A percentile compares a stretch with the other conserved stretches of the same genome.
These are phyloP conservation scores for Coryphaenoides rupestris DNA, from an alignment of 2,113 vertebrate species.

Conservation along the genomic window DNA sequence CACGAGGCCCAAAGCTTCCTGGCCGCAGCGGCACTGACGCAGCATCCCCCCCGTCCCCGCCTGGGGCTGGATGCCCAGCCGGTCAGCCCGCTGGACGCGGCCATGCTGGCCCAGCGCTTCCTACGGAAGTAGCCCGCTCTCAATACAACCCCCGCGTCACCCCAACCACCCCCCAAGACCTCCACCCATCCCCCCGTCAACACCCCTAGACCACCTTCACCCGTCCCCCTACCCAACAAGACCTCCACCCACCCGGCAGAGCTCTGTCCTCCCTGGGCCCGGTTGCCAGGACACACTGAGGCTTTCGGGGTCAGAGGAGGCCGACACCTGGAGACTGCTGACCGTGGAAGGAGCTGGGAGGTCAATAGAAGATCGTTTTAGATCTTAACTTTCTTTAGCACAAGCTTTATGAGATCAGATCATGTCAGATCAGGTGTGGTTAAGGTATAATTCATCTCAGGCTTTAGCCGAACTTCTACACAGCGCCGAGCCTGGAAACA, in stretches of 20 bases:
- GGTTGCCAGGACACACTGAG: slow-evolving; percentile 75
- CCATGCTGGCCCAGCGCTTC: slow-evolving; percentile 93
- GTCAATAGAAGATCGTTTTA: background rate
- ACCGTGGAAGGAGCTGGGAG: slow-evolving; percentile 76
- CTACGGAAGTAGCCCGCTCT: slow-evolving; percentile 81
- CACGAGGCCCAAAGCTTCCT: slow-evolving; percentile 93
- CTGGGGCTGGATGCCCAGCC: slow-evolving; percentile 94
- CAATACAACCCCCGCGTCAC: too few relatives aligned
- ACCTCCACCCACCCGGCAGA: slow-evolving; percentile 62
- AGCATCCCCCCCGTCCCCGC: slow-evolving; percentile 87
- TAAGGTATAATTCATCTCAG: too few relatives aligned
- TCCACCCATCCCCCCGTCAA: too few relatives aligned
- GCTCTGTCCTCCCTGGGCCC: slow-evolving; percentile 75
- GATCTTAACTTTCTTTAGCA: background rate
- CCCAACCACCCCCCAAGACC: too few relatives aligned
- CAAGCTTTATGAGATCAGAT: too few relatives aligned
- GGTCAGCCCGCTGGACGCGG: slow-evolving; percentile 91
- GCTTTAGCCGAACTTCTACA: too few relatives aligned
- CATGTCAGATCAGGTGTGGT: too few relatives aligned
- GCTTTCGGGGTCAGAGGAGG: slow-evolving; percentile 56
- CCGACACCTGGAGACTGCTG: slow-evolving; percentile 64
- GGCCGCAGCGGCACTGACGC: slow-evolving; percentile 87
- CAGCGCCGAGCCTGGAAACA: too few relatives aligned
- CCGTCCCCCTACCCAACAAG: too few relatives aligned
- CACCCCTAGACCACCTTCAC: too few relatives aligned